Evolutionary conservation across 2,113 vertebrate species (phyloP).

Genomic region (Cyprinodon brontotheroides): DNA sequence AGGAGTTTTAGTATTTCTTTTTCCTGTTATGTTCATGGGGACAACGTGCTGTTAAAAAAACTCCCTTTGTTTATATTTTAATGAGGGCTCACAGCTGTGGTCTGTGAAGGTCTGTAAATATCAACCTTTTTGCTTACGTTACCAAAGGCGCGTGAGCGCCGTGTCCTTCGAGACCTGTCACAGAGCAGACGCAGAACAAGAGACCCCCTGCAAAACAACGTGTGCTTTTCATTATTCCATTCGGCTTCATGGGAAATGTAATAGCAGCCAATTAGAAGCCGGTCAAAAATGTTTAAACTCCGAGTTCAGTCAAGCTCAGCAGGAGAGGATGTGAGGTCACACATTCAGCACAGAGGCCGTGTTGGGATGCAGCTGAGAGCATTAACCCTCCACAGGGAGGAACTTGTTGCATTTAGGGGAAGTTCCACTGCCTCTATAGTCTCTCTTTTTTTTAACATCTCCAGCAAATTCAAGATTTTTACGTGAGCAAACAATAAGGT

Average conservation of each 20-base stretch:
- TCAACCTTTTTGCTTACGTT: conserved; percentile 21
- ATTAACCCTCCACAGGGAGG: conserved; percentile 41
- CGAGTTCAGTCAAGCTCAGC: conserved; percentile 55
- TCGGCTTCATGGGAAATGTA: conserved; percentile 51
- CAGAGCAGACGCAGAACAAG: conserved; percentile 23
- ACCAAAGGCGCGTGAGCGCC: conserved; percentile 7
- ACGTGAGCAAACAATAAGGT: conserved; percentile 26
- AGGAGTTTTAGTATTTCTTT: background rate
- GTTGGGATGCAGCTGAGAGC: conserved; percentile 47
- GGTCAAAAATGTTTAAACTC: conserved; percentile 67
- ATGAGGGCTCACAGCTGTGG: background rate
- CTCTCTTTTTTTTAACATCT: conserved; percentile 25
- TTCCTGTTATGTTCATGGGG: background rate
- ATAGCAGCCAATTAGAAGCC: conserved; percentile 56
- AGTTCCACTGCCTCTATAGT: background rate
- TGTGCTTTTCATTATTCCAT: conserved; percentile 68
- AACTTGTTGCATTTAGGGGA: conserved; percentile 25
- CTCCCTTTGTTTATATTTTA: background rate
- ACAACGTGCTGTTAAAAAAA: background rate
- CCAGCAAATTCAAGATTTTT: conserved; percentile 8
- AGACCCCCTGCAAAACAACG: conserved; percentile 52
- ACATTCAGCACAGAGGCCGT: conserved; percentile 9
- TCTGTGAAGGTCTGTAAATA: conserved; percentile 9
- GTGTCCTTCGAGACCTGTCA: conserved; percentile 30
- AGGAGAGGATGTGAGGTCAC: conserved; percentile 71